Base-by-base conservation (phyloP, 2,888 invertebrate species). In the Calliopum simillimum region DNA sequence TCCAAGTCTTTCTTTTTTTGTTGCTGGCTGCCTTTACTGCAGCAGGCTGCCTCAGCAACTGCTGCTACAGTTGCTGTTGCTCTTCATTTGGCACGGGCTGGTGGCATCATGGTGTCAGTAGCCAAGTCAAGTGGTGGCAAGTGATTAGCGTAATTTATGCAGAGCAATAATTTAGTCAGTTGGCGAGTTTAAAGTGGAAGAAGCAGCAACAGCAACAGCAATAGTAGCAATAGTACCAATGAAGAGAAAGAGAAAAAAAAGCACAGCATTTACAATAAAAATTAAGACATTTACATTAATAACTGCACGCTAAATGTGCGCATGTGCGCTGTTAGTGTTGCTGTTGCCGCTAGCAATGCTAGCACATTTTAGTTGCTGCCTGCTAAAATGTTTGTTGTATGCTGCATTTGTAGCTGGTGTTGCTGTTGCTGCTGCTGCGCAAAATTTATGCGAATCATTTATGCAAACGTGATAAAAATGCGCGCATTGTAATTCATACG, bases 241-340 rank as follows among this genome's bases (percentile, higher is more conserved):
- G n/a, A n/a, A n/a, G 6, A 56, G 25, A 44, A 13, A 49, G 25
- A n/a, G n/a, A 58, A 44, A 58, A 53, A 47, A 49, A 47, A 43
- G 23, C 23, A 33, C 33, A 44, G 59, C 68, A 23, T 5, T 33
- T 44, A 49, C 59, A 73, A 73, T 74, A 72, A 73, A 74, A 75
- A 76, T 76, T 69, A 75, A 76, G 76, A 74, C 74, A 76, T 76
- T 76, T 73, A 71, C 75, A 74, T 73, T 75, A 74, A 75, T 75
- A 76, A 71, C 63, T 63, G 70, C 62, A 53, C 62, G 33, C 49
- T 55, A 66, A 56, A 67, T 41, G 65, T 33, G 33, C 49, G 66
- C 66, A 25, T 56, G 43, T 53, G 56, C 58, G 25, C 33, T 23
- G 16, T 25, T 16, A 13, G 14, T 23, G 21, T 23, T 47, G 21